phyloP scores from a whole-genome alignment of 2,888 invertebrate species.

The Sminthurinus aureus region DNA sequence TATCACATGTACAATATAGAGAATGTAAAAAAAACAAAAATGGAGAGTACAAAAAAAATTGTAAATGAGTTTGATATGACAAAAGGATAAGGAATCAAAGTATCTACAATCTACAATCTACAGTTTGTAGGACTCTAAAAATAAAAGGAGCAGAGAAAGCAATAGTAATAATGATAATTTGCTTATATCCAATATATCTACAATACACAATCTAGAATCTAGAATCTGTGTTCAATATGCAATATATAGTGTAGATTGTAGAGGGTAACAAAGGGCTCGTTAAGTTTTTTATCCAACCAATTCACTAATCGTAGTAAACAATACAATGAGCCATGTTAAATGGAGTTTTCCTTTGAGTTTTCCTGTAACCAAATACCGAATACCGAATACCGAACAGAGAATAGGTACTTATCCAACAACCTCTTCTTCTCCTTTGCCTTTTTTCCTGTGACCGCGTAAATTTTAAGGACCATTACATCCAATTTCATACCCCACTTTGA shows the following conservation, averaged over 20 bases:
- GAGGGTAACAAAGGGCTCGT: conserved; percentile 14
- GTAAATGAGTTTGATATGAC: conserved; percentile 21
- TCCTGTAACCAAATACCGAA: not conserved
- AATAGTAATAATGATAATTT: too few species aligned
- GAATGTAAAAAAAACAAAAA: conserved; percentile 1
- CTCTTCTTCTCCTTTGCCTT: not conserved
- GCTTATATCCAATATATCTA: too few species aligned
- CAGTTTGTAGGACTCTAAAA: not conserved
- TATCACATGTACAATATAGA: not conserved
- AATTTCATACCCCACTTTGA: conserved; percentile 32
- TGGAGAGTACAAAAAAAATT: not conserved
- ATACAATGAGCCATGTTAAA: not conserved
- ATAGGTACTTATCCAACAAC: not conserved
- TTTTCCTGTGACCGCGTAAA: conserved; percentile 3
- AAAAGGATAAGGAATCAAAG: conserved; percentile 8
- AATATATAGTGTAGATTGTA: not conserved
- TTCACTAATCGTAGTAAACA: not conserved
- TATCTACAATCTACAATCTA: too few species aligned
- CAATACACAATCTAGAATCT: too few species aligned
- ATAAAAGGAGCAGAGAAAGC: not conserved
- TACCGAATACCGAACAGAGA: not conserved
- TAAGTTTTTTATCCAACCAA: conserved; percentile 19
- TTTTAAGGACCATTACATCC: conserved; percentile 37
- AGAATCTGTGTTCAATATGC: too few species aligned
- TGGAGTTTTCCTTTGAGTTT: not conserved